A percentile compares a stretch with the other conserved stretches of the same genome.
phyloP scores from a whole-genome alignment of 1,140 invertebrate genomes.

The Caenorhabditis briggsae region DNA sequence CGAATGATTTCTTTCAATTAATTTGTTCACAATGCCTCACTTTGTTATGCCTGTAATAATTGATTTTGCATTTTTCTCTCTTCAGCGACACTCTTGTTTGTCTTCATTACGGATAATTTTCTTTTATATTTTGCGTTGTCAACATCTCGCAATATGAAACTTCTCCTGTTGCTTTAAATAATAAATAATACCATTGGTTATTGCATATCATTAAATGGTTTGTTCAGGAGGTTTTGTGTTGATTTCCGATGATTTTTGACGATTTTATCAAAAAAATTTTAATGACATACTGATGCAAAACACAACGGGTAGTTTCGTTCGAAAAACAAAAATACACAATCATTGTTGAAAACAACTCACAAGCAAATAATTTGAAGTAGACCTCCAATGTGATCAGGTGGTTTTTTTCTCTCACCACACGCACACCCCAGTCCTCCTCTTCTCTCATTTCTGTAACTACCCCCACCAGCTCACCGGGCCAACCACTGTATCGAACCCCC shows the following conservation, averaged over 20 bases:
- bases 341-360: background rate
- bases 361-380: no score
- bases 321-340: no score
- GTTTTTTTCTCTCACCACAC: no score
- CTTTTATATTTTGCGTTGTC: background rate
- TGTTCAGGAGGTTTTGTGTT: no score
- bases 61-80: background rate
- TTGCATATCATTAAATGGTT: no score
- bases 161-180: constrained; percentile 34
- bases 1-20: background rate
- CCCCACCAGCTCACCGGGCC: background rate
- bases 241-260: no score
- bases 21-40: background rate
- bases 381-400: no score
- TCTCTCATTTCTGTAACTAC: background rate
- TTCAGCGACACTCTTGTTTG: background rate
- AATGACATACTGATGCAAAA: no score
- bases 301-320: no score
- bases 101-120: background rate
- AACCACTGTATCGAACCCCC: background rate
- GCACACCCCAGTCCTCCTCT: background rate
- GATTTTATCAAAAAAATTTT: no score
- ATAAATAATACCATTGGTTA: background rate
- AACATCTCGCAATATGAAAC: background rate
- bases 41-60: background rate